Evolutionary conservation across 2,797 vertebrate genomes (phyloP), one percentile per base, ranked within the genome.

Genomic region (Tenualosa ilisha): DNA sequence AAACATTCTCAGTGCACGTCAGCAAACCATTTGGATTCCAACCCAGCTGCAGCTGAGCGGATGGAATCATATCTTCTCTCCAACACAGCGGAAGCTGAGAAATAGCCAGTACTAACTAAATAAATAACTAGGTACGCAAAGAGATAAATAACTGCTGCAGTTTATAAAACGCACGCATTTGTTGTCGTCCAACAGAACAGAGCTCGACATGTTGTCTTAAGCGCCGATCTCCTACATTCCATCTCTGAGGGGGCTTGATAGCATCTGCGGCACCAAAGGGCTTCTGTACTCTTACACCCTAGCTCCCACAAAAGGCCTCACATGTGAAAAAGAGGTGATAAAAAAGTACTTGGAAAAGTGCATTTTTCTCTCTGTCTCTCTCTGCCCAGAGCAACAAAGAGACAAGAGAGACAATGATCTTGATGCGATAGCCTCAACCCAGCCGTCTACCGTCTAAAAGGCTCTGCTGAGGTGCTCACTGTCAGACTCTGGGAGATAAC

Each of bases 271-370:
- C 89, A 88, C 83, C 87, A 53, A 84, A 84, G 75, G 83, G 85
- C 89, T 63, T 56, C 75, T 0, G 54, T 90, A 89, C 91, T 84
- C 88, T 86, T 86, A 89, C 87, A 88, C 83, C 84, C 79, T 84
- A 6, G 37, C 6, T 59, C 85, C 84, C 49, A 82, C 50, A 81
- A 88, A 15, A 53, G 59, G 85, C 88, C 90, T 91, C 85, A 90
- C 92, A 91, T 90, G 89, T 85, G 88, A 91, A 85, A 90, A 84
- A 86, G 86, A 7, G 89, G 94, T 91, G 90, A 90, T 87, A 72
- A 82, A 40, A 72, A 5, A 72, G 72, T 79, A 40, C 37, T 79
- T 17, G 3, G 20, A 79, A 75, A 79, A 79, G 37, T 79, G 72
- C n/a, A 65, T 49, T 6, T 83, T 37, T 53, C 12, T 61, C 37